Percentiles rank a stretch among this genome's conserved stretches.
Conservation (phyloP, 2,888 invertebrate genomes). For the Aspidapion aeneum region DNA sequence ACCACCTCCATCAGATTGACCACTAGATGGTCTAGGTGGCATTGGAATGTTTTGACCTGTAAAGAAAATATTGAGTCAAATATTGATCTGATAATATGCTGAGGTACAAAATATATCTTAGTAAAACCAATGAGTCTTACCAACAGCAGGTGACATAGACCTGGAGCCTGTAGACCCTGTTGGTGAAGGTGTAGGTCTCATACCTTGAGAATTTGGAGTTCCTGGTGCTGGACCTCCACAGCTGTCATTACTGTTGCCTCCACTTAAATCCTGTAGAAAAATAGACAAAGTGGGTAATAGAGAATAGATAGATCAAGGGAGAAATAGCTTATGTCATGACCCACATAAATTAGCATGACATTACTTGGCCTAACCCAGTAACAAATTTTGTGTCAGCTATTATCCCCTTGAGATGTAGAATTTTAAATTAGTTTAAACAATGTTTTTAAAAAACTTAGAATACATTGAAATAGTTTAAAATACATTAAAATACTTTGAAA, state of each 20-base stretch:
- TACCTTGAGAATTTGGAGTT: slow-evolving; percentile 69
- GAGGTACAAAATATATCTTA: background rate
- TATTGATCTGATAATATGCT: no score
- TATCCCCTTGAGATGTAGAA: no score
- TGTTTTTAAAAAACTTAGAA: no score
- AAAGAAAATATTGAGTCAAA: slow-evolving; percentile 8
- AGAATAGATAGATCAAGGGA: no score
- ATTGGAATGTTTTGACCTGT: slow-evolving; percentile 90
- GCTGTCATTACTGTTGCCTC: slow-evolving; percentile 58
- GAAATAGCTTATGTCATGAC: no score
- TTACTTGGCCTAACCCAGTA: no score
- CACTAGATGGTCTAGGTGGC: slow-evolving; percentile 92
- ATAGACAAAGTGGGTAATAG: no score
- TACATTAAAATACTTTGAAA: no score
- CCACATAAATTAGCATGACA: no score
- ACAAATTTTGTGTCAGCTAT: no score
- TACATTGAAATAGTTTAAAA: no score
- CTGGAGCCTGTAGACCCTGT: slow-evolving; percentile 92
- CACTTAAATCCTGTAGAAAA: slow-evolving; percentile 72
- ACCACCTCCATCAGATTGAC: slow-evolving; percentile 59
- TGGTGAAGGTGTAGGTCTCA: slow-evolving; percentile 91
- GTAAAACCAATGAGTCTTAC: slow-evolving; percentile 52
- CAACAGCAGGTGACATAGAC: slow-evolving; percentile 97
- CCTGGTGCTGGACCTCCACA: slow-evolving; percentile 65
- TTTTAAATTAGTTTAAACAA: no score